A percentile compares a stretch with the other conserved stretches of the same genome.
Evolutionary conservation across 2,888 invertebrate genomes (phyloP).

Genomic region (Gnatocerus cornutus): DNA sequence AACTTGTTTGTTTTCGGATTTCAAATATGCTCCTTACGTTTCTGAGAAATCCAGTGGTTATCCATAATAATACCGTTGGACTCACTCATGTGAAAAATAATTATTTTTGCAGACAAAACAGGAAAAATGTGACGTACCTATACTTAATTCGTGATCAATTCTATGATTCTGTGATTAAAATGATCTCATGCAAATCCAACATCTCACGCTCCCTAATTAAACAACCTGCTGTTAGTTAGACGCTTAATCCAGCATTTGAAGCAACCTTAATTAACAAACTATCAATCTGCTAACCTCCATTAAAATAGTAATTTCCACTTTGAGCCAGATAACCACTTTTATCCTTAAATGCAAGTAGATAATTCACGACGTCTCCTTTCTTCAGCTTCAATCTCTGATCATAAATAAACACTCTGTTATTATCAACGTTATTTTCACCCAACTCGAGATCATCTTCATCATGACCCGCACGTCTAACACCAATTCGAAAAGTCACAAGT

Average conservation of each 20-base stretch:
- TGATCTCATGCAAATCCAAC: no score
- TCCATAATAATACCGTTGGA: no score
- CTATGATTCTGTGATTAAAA: no score
- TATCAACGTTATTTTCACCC: constrained; percentile 35
- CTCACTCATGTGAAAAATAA: no score
- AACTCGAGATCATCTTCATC: constrained; percentile 43
- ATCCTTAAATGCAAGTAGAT: constrained; percentile 43
- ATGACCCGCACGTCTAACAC: constrained; percentile 28
- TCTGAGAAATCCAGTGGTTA: no score
- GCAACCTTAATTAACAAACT: background rate
- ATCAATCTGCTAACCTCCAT: constrained; percentile 45
- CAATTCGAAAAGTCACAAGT: constrained; percentile 37
- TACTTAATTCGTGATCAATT: no score
- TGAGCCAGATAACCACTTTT: constrained; percentile 39
- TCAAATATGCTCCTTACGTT: no score
- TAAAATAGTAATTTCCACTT: constrained; percentile 45
- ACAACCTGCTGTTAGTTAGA: background rate
- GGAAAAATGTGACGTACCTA: no score
- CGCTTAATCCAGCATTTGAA: background rate
- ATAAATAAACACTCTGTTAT: constrained; percentile 35
- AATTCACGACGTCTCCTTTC: constrained; percentile 44
- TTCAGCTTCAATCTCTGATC: constrained; percentile 41
- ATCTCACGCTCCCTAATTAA: no score
- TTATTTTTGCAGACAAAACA: no score
- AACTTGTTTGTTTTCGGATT: no score